Percentiles rank a stretch among this genome's conserved stretches.
Conservation (phyloP, 2,797 vertebrate genomes). For the Chaetophractus vellerosus region DNA sequence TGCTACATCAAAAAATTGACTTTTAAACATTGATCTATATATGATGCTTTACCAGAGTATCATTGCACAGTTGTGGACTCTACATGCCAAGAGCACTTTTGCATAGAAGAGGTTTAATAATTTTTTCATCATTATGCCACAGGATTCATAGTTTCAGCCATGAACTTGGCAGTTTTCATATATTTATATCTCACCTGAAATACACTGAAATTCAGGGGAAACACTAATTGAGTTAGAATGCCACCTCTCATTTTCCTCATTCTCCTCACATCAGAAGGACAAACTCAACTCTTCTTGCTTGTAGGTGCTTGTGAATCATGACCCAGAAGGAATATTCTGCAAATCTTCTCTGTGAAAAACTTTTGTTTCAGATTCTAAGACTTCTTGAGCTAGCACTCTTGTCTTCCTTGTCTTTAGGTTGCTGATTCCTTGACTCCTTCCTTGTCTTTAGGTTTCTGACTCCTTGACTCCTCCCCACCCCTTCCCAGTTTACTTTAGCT, state of each 20-base stretch:
- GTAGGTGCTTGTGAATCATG: neutral
- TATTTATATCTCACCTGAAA: neutral
- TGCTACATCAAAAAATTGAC: neutral
- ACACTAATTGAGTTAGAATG: neutral
- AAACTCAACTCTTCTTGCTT: neutral
- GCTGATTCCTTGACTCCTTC: too few relatives aligned
- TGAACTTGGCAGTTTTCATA: neutral
- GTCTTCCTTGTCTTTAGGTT: too few relatives aligned
- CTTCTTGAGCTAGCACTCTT: neutral
- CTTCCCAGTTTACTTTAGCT: neutral
- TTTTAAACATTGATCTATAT: neutral
- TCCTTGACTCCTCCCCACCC: too few relatives aligned
- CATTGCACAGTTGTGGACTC: neutral
- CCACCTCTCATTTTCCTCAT: neutral
- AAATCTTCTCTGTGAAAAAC: neutral
- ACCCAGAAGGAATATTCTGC: neutral
- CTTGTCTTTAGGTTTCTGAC: too few relatives aligned
- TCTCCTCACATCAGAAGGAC: neutral
- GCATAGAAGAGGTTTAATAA: neutral
- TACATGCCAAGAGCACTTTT: neutral
- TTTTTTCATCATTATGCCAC: neutral
- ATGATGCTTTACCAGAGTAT: neutral
- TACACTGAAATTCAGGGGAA: neutral
- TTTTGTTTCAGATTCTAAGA: neutral
- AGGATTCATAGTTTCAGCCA: neutral